Evolutionary conservation across 2,113 vertebrate species (phyloP).

Genomic region (Balaenoptera acutorostrata): DNA sequence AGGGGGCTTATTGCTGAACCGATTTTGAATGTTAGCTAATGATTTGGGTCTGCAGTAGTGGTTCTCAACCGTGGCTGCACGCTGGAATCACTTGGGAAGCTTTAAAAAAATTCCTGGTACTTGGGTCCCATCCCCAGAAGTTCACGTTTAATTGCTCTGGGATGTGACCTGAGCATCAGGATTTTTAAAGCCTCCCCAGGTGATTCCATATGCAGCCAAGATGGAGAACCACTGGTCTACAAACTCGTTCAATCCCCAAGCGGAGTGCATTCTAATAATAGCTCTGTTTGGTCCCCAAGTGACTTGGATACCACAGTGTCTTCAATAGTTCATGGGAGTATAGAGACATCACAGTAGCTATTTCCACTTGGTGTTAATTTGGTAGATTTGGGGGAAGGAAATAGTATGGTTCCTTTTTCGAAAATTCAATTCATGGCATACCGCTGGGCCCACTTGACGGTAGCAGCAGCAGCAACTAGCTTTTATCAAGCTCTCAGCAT

Average conservation of each 20-base stretch:
- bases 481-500: neutral
- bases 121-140: neutral
- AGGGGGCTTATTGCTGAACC: neutral
- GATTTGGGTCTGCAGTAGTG: neutral
- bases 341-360: neutral
- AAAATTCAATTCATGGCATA: neutral
- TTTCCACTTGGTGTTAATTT: neutral
- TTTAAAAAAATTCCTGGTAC: neutral
- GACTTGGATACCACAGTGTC: neutral
- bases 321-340: neutral
- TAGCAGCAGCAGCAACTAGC: neutral
- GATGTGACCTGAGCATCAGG: neutral
- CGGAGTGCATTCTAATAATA: neutral
- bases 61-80: neutral
- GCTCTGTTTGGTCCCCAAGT: neutral
- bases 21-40: neutral
- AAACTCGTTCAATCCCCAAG: neutral
- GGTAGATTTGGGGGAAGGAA: neutral
- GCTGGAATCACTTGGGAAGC: neutral
- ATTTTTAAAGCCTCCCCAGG: neutral
- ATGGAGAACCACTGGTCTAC: neutral
- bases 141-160: neutral
- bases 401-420: neutral
- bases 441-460: neutral
- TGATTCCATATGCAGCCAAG: neutral